These are phyloP conservation scores for Psittacus erithacus DNA, from an alignment of 2,113 vertebrate species.

Conservation along the genomic window DNA sequence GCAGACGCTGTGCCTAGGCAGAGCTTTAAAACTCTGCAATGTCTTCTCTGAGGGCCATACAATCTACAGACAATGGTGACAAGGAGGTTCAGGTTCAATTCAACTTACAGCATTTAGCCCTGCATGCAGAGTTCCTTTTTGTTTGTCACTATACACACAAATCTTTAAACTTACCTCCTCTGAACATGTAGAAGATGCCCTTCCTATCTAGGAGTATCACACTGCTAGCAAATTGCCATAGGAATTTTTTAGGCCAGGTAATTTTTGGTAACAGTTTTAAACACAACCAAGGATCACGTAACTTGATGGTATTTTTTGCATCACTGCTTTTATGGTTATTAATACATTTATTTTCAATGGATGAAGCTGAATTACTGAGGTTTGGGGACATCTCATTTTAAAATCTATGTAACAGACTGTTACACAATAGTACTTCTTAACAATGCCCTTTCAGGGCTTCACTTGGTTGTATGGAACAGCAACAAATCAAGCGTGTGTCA, in stretches of 20 bases:
- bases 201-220: neutral
- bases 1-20: neutral
- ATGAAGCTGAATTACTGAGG: neutral
- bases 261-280: neutral
- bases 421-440: neutral
- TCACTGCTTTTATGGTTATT: neutral
- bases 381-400: neutral
- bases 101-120: neutral
- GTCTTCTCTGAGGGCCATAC: neutral
- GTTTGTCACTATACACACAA: neutral
- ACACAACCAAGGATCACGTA: neutral
- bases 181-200: neutral
- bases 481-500: constrained; percentile 13
- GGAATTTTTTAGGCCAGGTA: neutral
- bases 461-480: neutral
- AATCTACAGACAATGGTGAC: neutral
- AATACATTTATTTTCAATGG: neutral
- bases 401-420: neutral
- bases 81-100: neutral
- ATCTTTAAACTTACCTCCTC: neutral
- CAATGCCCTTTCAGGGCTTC: neutral
- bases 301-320: neutral
- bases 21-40: neutral
- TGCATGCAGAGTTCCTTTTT: neutral
- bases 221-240: neutral